A percentile compares a stretch with the other conserved stretches of the same genome.
Conservation (phyloP, 1,140 invertebrate genomes). For the Tenebrio molitor region DNA sequence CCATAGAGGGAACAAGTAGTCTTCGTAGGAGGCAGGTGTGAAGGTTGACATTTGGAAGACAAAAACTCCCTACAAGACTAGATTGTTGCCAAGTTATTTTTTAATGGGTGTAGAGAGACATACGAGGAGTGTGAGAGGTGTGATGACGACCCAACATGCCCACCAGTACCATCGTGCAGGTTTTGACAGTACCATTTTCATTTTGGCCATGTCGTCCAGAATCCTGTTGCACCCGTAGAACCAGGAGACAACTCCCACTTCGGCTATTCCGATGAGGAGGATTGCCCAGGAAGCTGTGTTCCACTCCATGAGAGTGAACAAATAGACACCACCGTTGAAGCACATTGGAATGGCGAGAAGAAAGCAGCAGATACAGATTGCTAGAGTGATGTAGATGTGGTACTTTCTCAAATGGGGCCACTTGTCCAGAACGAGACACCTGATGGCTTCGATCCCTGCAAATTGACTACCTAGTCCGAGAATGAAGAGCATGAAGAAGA, state of each 20-base stretch:
- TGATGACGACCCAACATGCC: slow-evolving; percentile 70
- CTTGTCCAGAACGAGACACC: slow-evolving; percentile 80
- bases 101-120: slow-evolving; percentile 47
- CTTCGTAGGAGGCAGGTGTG: slow-evolving; percentile 70
- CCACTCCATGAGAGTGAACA: slow-evolving; percentile 84
- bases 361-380: slow-evolving; percentile 74
- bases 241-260: slow-evolving; percentile 79
- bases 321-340: slow-evolving; percentile 79
- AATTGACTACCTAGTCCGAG: slow-evolving; percentile 84
- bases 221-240: slow-evolving; percentile 78
- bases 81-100: background rate
- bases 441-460: slow-evolving; percentile 85
- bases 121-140: slow-evolving; percentile 71
- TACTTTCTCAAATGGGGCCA: slow-evolving; percentile 76
- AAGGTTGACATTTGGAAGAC: slow-evolving; percentile 78
- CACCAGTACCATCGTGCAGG: slow-evolving; percentile 71
- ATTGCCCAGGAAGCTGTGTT: slow-evolving; percentile 89
- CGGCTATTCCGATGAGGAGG: slow-evolving; percentile 80
- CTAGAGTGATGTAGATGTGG: slow-evolving; percentile 73
- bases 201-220: slow-evolving; percentile 70
- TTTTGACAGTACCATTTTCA: slow-evolving; percentile 68
- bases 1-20: slow-evolving; percentile 76
- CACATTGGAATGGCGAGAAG: slow-evolving; percentile 78
- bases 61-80: slow-evolving; percentile 73
- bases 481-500: slow-evolving; percentile 89